Conservation (phyloP, 2,888 invertebrate genomes). For the Chloromyia formosa region DNA sequence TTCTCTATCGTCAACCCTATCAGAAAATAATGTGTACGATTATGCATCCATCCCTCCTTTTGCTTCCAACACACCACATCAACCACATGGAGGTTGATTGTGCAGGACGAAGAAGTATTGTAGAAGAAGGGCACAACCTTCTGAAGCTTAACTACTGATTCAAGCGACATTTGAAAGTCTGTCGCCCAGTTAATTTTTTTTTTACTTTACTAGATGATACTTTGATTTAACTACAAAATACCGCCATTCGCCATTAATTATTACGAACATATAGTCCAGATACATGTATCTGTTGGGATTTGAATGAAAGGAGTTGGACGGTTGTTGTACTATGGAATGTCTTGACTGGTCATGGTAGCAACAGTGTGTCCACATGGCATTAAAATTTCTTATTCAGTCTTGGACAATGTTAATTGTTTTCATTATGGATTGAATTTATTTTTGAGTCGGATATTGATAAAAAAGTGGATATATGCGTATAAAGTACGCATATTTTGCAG, state of each 20-base stretch:
- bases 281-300: constrained; percentile 7
- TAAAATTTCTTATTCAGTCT: background rate
- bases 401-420: no score
- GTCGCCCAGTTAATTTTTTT: constrained; percentile 46
- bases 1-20: background rate
- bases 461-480: no score
- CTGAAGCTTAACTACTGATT: constrained; percentile 24
- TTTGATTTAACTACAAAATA: constrained; percentile 31
- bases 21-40: constrained; percentile 20
- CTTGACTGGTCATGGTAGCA: background rate
- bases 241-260: constrained; percentile 32
- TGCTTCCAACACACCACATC: background rate
- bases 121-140: background rate
- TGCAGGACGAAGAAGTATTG: background rate
- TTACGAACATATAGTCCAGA: background rate
- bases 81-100: background rate
- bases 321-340: background rate
- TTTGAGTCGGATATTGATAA: no score
- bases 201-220: background rate
- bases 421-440: no score
- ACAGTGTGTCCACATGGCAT: background rate
- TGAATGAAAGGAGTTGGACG: constrained; percentile 17
- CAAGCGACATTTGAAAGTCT: constrained; percentile 46
- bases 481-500: no score
- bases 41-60: constrained; percentile 31